phyloP scores from a whole-genome alignment of 2,113 vertebrate species.

The Boleophthalmus pectinirostris region DNA sequence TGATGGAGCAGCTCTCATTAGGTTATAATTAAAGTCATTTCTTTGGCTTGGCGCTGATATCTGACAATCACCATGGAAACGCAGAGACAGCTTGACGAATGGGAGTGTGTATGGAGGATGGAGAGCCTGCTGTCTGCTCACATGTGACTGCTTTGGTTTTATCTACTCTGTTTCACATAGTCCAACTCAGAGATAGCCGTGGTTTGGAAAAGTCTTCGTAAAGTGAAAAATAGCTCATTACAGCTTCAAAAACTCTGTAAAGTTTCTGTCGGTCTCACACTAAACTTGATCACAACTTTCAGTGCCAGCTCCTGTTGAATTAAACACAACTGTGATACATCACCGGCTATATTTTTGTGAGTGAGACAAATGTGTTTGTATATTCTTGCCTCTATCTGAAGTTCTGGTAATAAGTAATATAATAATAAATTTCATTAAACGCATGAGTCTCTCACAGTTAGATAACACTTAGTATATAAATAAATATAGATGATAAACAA shows the following conservation, averaged over 20 bases:
- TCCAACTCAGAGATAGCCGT: neutral
- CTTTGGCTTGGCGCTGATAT: constrained; percentile 10
- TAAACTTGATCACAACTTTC: neutral
- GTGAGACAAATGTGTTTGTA: neutral
- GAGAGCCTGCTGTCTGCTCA: constrained; percentile 7
- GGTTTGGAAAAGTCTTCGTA: neutral
- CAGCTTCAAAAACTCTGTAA: neutral
- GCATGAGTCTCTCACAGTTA: neutral
- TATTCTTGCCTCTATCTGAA: neutral
- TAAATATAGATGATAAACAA: no score
- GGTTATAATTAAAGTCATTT: constrained; percentile 12
- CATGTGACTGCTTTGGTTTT: constrained; percentile 7
- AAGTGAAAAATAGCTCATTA: neutral
- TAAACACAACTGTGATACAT: neutral
- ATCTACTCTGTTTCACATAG: neutral
- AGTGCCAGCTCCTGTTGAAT: neutral
- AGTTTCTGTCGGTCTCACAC: neutral
- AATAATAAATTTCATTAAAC: neutral
- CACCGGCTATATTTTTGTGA: neutral
- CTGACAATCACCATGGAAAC: constrained; percentile 17
- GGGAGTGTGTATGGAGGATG: constrained; percentile 5
- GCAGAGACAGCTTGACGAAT: constrained; percentile 9
- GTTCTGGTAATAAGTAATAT: neutral
- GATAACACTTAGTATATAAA: neutral
- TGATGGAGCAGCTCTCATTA: constrained; percentile 13